phyloP scores from a whole-genome alignment of 2,888 invertebrate genomes.

The Terebella lapidaria region DNA sequence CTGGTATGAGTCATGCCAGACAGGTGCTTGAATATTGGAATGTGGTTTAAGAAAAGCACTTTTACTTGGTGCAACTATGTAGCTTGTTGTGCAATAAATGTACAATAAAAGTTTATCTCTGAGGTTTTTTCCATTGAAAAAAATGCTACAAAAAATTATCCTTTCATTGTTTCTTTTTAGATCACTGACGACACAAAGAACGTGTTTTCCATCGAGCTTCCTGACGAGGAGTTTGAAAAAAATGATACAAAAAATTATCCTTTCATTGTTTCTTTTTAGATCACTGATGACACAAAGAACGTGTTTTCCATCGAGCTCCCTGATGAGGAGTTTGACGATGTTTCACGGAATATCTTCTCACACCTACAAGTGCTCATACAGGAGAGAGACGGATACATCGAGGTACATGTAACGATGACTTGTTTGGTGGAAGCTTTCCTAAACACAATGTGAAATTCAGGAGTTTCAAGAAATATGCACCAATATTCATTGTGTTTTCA shows the following conservation, averaged over 20 bases:
- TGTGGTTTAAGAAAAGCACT: too few species aligned
- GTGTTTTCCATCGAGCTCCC: slow-evolving; percentile 20
- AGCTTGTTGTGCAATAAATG: too few species aligned
- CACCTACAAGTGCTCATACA: slow-evolving; percentile 15
- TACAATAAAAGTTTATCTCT: too few species aligned
- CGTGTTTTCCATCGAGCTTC: slow-evolving; percentile 19
- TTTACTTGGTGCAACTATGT: too few species aligned
- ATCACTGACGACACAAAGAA: slow-evolving; percentile 22
- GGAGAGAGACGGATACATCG: slow-evolving; percentile 14
- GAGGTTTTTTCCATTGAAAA: too few species aligned
- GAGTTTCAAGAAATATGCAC: too few species aligned
- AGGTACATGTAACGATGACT: slow-evolving; percentile 11
- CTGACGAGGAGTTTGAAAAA: slow-evolving; percentile 11
- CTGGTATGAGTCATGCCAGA: too few species aligned
- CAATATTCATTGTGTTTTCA: too few species aligned
- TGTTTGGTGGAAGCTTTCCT: slow-evolving; percentile 20
- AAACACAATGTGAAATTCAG: too few species aligned
- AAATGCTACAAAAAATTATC: too few species aligned
- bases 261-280: slow-evolving; percentile 6
- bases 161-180: slow-evolving; percentile 4
- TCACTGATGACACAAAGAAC: slow-evolving; percentile 21
- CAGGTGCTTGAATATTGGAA: too few species aligned
- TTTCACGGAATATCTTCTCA: slow-evolving; percentile 11
- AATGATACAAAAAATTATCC: too few species aligned
- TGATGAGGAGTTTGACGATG: slow-evolving; percentile 11